These are phyloP conservation scores for Columba janthina DNA, from an alignment of 2,113 vertebrate species.

Conservation along the genomic window DNA sequence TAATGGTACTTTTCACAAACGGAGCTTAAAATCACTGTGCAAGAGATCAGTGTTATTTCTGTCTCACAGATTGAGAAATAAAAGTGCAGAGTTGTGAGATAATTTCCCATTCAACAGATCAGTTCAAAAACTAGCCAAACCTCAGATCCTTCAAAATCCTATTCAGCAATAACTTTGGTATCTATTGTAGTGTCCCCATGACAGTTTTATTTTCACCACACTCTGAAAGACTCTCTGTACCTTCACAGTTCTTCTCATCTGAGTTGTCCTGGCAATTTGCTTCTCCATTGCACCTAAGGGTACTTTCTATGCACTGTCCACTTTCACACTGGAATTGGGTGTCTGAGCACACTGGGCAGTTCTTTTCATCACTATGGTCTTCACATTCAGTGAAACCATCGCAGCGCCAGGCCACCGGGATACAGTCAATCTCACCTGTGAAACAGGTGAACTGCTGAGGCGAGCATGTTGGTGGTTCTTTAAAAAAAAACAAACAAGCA, in stretches of 20 bases:
- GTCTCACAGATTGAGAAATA: neutral
- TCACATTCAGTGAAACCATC: constrained; percentile 93
- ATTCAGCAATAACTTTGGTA: neutral
- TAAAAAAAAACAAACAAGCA: constrained; percentile 40
- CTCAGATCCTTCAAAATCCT: neutral
- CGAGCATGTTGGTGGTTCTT: constrained; percentile 97
- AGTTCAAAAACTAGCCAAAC: neutral
- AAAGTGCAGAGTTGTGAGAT: neutral
- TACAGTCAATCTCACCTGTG: constrained; percentile 97
- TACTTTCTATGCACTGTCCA: constrained; percentile 88
- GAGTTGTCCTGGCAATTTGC: constrained; percentile 94
- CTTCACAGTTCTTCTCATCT: constrained; percentile 92
- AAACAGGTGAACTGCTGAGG: constrained; percentile 95
- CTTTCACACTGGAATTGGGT: constrained; percentile 94
- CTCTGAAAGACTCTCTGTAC: constrained; percentile 47
- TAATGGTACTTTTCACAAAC: neutral
- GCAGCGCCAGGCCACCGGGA: constrained; percentile 93
- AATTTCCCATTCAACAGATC: neutral
- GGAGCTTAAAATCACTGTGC: neutral
- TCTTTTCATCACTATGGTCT: constrained; percentile 92
- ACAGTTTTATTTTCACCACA: neutral
- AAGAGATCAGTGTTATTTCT: neutral
- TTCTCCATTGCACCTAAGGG: constrained; percentile 90
- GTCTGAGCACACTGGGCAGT: constrained; percentile 92
- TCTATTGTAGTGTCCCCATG: neutral